Conservation (phyloP, 2,113 vertebrate genomes). For the Semicossyphus pulcher region DNA sequence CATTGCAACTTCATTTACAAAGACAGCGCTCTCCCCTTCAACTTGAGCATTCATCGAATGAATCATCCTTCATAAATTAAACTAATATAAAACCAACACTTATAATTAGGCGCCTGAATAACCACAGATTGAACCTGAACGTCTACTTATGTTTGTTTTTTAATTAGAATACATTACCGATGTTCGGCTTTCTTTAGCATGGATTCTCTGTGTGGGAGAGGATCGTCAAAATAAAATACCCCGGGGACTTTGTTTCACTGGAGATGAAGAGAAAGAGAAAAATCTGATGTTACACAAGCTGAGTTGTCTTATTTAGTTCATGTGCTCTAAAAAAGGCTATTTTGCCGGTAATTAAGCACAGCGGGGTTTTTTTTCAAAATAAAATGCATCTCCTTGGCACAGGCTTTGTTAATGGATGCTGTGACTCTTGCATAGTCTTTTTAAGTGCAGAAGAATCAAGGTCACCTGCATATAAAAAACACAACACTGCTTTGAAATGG, state of each 20-base stretch:
- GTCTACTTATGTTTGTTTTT: slow-evolving; percentile 66
- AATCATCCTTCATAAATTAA: slow-evolving; percentile 69
- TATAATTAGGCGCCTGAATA: slow-evolving; percentile 68
- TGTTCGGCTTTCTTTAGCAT: slow-evolving; percentile 47
- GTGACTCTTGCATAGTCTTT: background rate
- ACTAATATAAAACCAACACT: slow-evolving; percentile 67
- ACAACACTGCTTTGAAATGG: slow-evolving; percentile 5
- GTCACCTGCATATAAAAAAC: slow-evolving; percentile 20
- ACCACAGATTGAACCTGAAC: slow-evolving; percentile 66
- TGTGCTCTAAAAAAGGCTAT: slow-evolving; percentile 7
- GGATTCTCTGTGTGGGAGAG: slow-evolving; percentile 32
- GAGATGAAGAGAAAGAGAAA: background rate
- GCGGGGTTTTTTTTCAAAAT: slow-evolving; percentile 23
- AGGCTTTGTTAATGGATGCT: slow-evolving; percentile 23
- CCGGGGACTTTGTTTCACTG: slow-evolving; percentile 37
- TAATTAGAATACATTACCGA: slow-evolving; percentile 69
- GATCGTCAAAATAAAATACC: slow-evolving; percentile 22
- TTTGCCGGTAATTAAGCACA: slow-evolving; percentile 23
- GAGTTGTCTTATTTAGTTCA: slow-evolving; percentile 31
- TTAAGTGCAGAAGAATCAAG: slow-evolving; percentile 36
- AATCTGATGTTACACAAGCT: slow-evolving; percentile 20
- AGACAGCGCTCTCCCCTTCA: slow-evolving; percentile 15
- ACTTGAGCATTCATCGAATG: slow-evolving; percentile 23
- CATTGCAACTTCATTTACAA: slow-evolving; percentile 25
- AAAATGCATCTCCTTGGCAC: slow-evolving; percentile 6